These are phyloP conservation scores for Bradysia coprophila DNA, from an alignment of 1,140 invertebrate species.

Conservation along the genomic window DNA sequence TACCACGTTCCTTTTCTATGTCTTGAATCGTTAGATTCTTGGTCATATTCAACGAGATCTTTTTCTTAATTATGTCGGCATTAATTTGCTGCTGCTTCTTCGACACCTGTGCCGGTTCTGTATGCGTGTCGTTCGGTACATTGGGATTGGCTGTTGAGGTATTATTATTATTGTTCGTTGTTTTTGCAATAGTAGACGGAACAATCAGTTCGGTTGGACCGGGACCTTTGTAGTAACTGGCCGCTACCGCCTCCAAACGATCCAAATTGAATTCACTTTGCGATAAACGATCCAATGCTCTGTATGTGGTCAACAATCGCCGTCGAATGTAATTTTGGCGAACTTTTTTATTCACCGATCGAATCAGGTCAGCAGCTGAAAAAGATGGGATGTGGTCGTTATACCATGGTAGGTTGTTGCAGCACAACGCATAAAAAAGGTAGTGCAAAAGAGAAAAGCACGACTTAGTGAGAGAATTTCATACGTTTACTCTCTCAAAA, in stretches of 20 bases:
- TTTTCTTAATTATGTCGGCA: background rate
- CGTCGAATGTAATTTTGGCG: constrained; percentile 54
- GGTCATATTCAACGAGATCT: background rate
- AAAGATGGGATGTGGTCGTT: no score
- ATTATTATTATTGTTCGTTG: constrained; percentile 5
- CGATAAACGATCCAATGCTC: constrained; percentile 58
- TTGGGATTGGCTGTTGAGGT: constrained; percentile 5
- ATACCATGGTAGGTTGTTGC: no score
- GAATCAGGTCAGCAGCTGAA: constrained; percentile 51
- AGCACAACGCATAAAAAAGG: no score
- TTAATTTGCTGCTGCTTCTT: background rate
- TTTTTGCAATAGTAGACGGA: constrained; percentile 14
- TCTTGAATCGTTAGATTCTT: constrained; percentile 47
- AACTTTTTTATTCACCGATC: constrained; percentile 68
- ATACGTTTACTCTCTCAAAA: no score
- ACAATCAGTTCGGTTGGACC: constrained; percentile 18
- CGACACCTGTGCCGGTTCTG: background rate
- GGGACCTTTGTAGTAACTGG: constrained; percentile 3
- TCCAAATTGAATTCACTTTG: constrained; percentile 69
- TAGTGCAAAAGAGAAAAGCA: no score
- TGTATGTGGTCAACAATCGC: constrained; percentile 58
- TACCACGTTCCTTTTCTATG: constrained; percentile 60
- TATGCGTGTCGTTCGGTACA: constrained; percentile 10
- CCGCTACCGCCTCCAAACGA: constrained; percentile 35
- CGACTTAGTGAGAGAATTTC: no score